Base-by-base conservation (phyloP, 2,113 vertebrate species). In the Paradoxurus hermaphroditus region DNA sequence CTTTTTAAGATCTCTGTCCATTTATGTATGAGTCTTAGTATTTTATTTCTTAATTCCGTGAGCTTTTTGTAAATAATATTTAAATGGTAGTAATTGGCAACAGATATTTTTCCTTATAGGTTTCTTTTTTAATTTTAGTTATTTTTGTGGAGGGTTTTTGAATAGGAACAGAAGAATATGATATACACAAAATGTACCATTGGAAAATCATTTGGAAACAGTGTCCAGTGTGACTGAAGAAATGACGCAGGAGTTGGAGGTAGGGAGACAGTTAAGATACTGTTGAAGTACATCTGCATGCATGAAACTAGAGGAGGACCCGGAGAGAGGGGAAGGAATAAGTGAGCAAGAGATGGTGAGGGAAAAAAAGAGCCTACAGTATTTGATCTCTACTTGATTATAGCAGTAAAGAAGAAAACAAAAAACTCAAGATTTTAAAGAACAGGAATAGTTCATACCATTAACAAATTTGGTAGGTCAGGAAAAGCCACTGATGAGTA, bases 191-290 rank as follows among this genome's bases (percentile, higher is more conserved):
- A 92, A 75, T 86, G 29, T n/a, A 89, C 77, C 81, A 5, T 34
- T 92, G 34, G 59, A 39, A 83, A 92, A 70, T 92, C 84, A 73
- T 23, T 92, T 92, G 29, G 70, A 73, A 88, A 95, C 75, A 83
- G 31, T 81, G 18, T 87, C 44, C 49, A 82, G 0, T 70, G 14
- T 89, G 41, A 81, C 21, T 85, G 41, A 63, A 89, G 36, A 84
- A 84, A 62, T 67, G 46, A 75, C 31, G n/a, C 2, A 70, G 56
- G n/a, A 93, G 70, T 63, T 79, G 39, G 31, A 95, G 9, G 36
- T 67, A 62, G 68, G 13, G 72, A 72, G 70, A 93, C 19, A 78
- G 14, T 83, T 29, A 90, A 91, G 31, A 68, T 62, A 49, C 34
- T 89, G 4, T 86, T 56, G 56, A 8, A 7, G 2, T 59, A 8